phyloP scores from a whole-genome alignment of 2,113 vertebrate species.

The Megaceryle maxima region DNA sequence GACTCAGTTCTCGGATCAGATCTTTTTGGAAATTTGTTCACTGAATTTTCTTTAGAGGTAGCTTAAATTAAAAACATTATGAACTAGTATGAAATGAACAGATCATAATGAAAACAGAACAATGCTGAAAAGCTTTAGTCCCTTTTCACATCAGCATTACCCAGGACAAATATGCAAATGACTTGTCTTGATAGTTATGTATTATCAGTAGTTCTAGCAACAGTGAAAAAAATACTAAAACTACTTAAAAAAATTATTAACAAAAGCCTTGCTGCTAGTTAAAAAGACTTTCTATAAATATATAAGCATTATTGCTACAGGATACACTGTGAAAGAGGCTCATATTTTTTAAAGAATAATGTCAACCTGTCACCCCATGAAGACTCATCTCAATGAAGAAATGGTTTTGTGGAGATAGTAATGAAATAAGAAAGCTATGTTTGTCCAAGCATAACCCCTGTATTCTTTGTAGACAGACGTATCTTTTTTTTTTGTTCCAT shows the following conservation, averaged over 20 bases:
- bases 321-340: not conserved
- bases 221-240: not conserved
- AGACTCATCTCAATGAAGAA: not conserved
- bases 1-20: not conserved
- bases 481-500: not conserved
- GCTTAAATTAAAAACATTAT: not conserved
- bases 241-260: not conserved
- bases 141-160: not conserved
- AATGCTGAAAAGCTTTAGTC: not conserved
- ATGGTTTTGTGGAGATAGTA: not conserved
- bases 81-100: not conserved
- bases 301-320: not conserved
- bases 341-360: not conserved
- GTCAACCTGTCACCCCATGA: not conserved
- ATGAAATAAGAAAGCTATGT: not conserved
- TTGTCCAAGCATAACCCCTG: not conserved
- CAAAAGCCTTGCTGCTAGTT: not conserved
- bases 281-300: not conserved
- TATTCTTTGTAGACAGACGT: not conserved
- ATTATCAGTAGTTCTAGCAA: not conserved
- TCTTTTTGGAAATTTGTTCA: not conserved
- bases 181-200: not conserved
- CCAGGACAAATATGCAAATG: not conserved
- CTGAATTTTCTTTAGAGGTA: fast-evolving
- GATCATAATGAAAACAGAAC: not conserved